Conservation (phyloP, 1,140 invertebrate species). For the Thereuonema tuberculata region DNA sequence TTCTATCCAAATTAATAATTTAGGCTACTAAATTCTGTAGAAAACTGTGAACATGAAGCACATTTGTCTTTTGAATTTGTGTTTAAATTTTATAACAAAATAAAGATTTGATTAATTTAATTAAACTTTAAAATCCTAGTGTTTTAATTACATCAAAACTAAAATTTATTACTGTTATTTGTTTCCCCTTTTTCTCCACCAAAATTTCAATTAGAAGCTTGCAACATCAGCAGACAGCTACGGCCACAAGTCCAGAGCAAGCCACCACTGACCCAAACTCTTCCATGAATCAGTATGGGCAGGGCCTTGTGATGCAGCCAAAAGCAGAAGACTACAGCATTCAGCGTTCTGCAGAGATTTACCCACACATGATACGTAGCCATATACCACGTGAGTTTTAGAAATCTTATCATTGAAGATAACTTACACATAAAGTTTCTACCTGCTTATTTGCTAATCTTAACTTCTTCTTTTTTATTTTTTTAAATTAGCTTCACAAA, state of each 20-base stretch:
- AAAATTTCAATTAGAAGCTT: conserved; percentile 17
- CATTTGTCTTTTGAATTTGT: too few species aligned
- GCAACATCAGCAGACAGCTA: conserved; percentile 19
- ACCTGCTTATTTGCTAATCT: too few species aligned
- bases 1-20: too few species aligned
- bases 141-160: too few species aligned
- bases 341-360: conserved; percentile 39
- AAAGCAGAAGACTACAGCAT: conserved; percentile 48
- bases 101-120: too few species aligned
- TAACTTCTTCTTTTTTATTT: neutral
- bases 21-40: too few species aligned
- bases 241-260: conserved; percentile 11
- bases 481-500: conserved; percentile 14
- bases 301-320: conserved; percentile 12
- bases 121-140: too few species aligned
- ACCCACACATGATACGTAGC: conserved; percentile 38
- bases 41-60: too few species aligned
- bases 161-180: too few species aligned
- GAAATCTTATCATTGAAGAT: neutral
- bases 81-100: too few species aligned
- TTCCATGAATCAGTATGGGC: conserved; percentile 17
- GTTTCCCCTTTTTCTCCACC: neutral
- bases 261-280: conserved; percentile 8
- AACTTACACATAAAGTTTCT: neutral
- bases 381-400: conserved; percentile 33